A percentile compares a stretch with the other conserved stretches of the same genome.
These are phyloP conservation scores for Apamea monoglypha DNA, from an alignment of 2,888 invertebrate genomes.

Conservation along the genomic window DNA sequence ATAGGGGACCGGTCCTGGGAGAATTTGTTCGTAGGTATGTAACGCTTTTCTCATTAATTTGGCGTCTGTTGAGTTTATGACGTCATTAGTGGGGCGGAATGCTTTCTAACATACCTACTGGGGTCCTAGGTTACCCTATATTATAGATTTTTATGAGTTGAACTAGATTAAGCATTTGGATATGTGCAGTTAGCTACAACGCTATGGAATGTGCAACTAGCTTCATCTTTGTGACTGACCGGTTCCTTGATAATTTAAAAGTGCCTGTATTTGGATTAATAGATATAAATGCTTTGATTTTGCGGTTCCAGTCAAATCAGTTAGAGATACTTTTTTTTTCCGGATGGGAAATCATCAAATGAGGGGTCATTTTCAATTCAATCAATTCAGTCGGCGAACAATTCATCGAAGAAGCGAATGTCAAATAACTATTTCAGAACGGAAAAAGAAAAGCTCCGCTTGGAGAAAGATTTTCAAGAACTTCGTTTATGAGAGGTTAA, in stretches of 20 bases:
- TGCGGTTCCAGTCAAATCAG: background rate
- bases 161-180: background rate
- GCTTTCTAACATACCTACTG: background rate
- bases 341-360: no score
- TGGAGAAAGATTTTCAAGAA: background rate
- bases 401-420: background rate
- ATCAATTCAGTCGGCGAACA: background rate
- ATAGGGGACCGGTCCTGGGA: constrained; percentile 28
- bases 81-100: background rate
- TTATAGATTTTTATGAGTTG: background rate
- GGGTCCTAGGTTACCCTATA: background rate
- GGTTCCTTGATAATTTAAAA: background rate
- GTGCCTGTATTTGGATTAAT: background rate
- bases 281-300: no score
- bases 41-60: constrained; percentile 45
- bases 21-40: constrained; percentile 38
- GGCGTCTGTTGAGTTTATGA: constrained; percentile 36
- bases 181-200: background rate
- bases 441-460: background rate
- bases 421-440: background rate
- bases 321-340: no score
- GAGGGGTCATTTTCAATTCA: no score
- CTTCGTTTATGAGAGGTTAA: background rate
- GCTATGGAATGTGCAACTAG: background rate
- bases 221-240: background rate